These are phyloP conservation scores for Sorex araneus DNA, from an alignment of 2,113 vertebrate species.

Conservation along the genomic window DNA sequence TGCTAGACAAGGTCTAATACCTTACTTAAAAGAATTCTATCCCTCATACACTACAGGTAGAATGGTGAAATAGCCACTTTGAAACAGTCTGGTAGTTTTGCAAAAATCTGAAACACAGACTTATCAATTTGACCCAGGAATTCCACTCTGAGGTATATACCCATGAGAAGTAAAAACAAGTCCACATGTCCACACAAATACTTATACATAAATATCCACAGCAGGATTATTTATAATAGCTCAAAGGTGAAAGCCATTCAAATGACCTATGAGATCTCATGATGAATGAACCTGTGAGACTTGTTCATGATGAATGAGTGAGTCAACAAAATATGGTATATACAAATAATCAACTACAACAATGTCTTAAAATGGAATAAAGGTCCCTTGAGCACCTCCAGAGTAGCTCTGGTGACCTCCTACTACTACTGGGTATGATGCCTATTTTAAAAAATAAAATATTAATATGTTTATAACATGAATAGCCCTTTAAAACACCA, in stretches of 20 bases:
- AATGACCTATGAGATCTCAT: not conserved
- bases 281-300: too few relatives aligned
- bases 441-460: too few relatives aligned
- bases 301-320: not conserved
- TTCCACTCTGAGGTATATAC: not conserved
- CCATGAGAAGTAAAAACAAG: constrained; percentile 38
- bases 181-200: not conserved
- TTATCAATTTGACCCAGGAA: constrained; percentile 23
- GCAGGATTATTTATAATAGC: constrained; percentile 17
- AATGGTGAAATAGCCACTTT: not conserved
- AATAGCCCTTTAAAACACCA: constrained; percentile 2
- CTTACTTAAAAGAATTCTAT: constrained; percentile 34
- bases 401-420: too few relatives aligned
- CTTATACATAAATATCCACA: not conserved
- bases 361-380: constrained; percentile 51
- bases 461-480: not conserved
- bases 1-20: constrained; percentile 18
- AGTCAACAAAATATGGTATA: constrained; percentile 25
- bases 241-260: not conserved
- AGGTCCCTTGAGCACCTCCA: not conserved
- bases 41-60: not conserved
- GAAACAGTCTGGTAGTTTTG: constrained; percentile 16
- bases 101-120: not conserved
- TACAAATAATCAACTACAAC: not conserved
- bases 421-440: too few relatives aligned